Conservation (phyloP, 1,140 invertebrate species). For the Pectinophora gossypiella region DNA sequence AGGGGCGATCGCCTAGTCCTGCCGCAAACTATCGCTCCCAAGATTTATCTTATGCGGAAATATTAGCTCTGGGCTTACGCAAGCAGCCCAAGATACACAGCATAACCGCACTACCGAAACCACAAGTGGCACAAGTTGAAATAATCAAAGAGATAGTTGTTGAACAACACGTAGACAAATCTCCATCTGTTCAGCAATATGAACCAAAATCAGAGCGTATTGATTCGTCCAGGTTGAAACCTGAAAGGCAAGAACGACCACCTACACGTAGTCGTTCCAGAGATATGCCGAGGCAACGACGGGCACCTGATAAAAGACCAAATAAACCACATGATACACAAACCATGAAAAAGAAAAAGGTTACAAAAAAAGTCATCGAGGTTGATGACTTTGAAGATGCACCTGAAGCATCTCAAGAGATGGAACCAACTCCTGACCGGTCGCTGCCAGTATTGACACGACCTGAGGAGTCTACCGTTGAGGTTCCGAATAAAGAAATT, state of each 20-base stretch:
- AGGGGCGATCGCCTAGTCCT: conserved; percentile 37
- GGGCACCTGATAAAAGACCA: conserved; percentile 53
- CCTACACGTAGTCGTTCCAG: conserved; percentile 57
- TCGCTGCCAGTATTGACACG: not conserved
- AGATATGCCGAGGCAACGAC: conserved; percentile 60
- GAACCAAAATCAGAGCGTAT: conserved; percentile 34
- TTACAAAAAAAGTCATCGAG: conserved; percentile 55
- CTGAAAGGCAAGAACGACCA: conserved; percentile 43
- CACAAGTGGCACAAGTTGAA: conserved; percentile 59
- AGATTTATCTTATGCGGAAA: conserved; percentile 83
- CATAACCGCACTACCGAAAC: conserved; percentile 43
- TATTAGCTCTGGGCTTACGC: conserved; percentile 81
- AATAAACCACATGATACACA: conserved; percentile 47
- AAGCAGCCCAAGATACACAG: conserved; percentile 41
- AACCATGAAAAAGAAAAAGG: conserved; percentile 55
- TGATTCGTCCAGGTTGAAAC: conserved; percentile 32
- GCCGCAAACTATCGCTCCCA: conserved; percentile 35
- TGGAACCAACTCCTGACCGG: conserved; percentile 9
- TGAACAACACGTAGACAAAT: conserved; percentile 46
- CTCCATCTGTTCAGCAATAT: conserved; percentile 23
- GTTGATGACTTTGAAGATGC: conserved; percentile 60
- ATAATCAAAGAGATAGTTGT: conserved; percentile 51
- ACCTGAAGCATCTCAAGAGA: conserved; percentile 18
- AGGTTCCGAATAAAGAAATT: conserved; percentile 22
- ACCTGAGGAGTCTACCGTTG: conserved; percentile 12